These are phyloP conservation scores for Potamarius usumacintae DNA, from an alignment of 2,113 vertebrate species.

Conservation along the genomic window DNA sequence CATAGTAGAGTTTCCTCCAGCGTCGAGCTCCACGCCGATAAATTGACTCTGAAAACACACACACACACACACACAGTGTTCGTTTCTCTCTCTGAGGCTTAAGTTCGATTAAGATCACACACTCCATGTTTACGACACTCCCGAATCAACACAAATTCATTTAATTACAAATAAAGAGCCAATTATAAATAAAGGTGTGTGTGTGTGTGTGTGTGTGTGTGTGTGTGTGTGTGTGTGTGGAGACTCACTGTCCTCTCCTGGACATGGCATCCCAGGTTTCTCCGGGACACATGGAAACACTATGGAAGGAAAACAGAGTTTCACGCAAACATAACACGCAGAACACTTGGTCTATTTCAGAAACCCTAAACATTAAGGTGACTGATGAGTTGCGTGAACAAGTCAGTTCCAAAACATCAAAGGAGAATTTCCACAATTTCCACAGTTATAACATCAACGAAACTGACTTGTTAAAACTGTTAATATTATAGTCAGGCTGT, in stretches of 20 bases:
- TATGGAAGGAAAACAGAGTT: conserved; percentile 58
- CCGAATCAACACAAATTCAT: background rate
- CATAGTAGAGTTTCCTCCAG: conserved; percentile 98
- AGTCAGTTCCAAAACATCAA: too few relatives aligned
- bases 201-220: background rate
- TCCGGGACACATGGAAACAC: conserved; percentile 97
- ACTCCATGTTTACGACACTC: background rate
- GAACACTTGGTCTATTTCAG: too few relatives aligned
- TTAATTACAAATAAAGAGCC: background rate
- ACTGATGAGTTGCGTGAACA: too few relatives aligned
- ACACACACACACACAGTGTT: background rate
- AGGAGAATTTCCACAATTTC: too few relatives aligned
- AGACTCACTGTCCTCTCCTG: conserved; percentile 95
- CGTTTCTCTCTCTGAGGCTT: background rate
- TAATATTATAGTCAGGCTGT: too few relatives aligned
- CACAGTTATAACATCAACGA: too few relatives aligned
- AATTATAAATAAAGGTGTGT: background rate
- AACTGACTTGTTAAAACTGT: too few relatives aligned
- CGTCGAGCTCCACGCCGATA: conserved; percentile 93
- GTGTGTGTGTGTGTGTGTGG: background rate
- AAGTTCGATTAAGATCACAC: background rate
- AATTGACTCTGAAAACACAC: conserved; percentile 85
- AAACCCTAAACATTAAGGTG: too few relatives aligned
- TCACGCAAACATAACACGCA: background rate
- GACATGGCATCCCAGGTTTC: conserved; percentile 95